These are phyloP conservation scores for Amiota minor DNA, from an alignment of 2,888 invertebrate genomes.

Conservation along the genomic window DNA sequence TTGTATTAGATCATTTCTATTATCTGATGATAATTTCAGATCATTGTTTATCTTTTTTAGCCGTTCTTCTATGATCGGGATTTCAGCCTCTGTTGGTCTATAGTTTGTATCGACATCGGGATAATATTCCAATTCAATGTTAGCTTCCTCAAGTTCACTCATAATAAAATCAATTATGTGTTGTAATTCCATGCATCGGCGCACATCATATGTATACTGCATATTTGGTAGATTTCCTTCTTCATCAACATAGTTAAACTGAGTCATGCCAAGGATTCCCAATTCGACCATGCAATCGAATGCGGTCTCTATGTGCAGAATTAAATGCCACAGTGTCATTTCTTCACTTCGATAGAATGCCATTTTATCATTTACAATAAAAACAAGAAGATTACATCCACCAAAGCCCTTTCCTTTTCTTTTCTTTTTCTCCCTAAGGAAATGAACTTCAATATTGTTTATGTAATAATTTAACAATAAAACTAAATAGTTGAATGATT, in stretches of 20 bases:
- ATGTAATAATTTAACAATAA: too few relatives aligned
- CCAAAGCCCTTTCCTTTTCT: too few relatives aligned
- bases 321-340: slow-evolving; percentile 65
- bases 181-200: slow-evolving; percentile 57
- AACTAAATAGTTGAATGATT: too few relatives aligned
- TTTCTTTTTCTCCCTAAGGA: not conserved
- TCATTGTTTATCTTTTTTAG: slow-evolving; percentile 51
- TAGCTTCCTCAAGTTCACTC: slow-evolving; percentile 44
- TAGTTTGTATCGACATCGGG: slow-evolving; percentile 53
- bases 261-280: slow-evolving; percentile 63
- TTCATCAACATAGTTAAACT: slow-evolving; percentile 62
- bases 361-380: slow-evolving; percentile 23
- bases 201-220: slow-evolving; percentile 49
- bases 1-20: slow-evolving; percentile 44
- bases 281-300: slow-evolving; percentile 65
- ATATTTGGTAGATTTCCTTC: slow-evolving; percentile 52
- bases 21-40: slow-evolving; percentile 47
- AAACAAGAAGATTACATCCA: too few relatives aligned
- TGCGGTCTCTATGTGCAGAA: slow-evolving; percentile 64
- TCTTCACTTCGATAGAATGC: slow-evolving; percentile 69
- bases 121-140: slow-evolving; percentile 48
- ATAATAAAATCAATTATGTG: slow-evolving; percentile 53
- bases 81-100: slow-evolving; percentile 51
- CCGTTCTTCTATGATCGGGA: slow-evolving; percentile 46
- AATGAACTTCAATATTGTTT: not conserved